phyloP scores from a whole-genome alignment of 2,113 vertebrate species.

The Vanacampus margaritifer region DNA sequence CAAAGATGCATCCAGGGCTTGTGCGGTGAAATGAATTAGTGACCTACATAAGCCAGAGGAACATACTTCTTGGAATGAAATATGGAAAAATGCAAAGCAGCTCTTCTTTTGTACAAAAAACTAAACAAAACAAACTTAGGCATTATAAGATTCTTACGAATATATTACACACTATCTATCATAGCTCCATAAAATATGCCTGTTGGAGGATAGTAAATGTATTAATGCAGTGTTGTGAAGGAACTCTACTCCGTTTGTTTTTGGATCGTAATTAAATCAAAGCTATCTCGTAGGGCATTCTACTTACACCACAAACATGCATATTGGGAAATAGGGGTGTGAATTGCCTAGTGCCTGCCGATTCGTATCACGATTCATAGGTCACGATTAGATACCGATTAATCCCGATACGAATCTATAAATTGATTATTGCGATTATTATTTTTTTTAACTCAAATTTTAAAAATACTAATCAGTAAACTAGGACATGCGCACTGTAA shows the following conservation, averaged over 20 bases:
- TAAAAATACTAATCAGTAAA: too few species aligned
- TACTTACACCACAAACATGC: not conserved
- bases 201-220: not conserved
- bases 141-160: not conserved
- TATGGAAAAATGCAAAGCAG: conserved; percentile 3
- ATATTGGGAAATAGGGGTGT: not conserved
- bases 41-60: conserved; percentile 1
- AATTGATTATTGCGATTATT: too few species aligned
- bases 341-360: too few species aligned
- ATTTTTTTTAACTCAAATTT: too few species aligned
- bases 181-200: not conserved
- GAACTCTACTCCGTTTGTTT: not conserved
- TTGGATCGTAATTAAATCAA: not conserved
- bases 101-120: not conserved
- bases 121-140: not conserved
- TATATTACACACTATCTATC: not conserved
- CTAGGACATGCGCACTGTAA: too few species aligned
- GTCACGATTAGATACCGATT: too few species aligned
- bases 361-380: too few species aligned
- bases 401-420: too few species aligned
- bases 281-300: not conserved
- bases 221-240: not conserved
- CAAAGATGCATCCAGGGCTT: not conserved
- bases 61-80: not conserved
- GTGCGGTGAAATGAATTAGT: not conserved